Conservation (phyloP, 2,797 vertebrate genomes). For the Loris lydekkerianus region DNA sequence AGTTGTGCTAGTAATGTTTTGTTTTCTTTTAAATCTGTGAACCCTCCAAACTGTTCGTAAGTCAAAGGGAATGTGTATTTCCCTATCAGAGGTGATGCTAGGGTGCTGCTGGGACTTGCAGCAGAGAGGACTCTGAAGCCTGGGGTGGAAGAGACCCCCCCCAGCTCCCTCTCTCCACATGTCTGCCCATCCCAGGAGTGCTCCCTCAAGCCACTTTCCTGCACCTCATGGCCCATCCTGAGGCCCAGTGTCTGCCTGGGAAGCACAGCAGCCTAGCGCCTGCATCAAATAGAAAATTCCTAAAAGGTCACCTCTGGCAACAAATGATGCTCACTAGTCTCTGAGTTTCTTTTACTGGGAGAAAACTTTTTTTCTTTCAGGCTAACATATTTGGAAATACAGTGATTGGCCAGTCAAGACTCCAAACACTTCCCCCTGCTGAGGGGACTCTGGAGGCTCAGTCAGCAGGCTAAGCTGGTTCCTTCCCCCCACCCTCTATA, state of each 20-base stretch:
- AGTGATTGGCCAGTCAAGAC: not conserved
- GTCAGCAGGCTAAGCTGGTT: accelerated
- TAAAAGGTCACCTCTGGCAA: not conserved
- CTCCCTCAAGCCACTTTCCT: too few relatives aligned
- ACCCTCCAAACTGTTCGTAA: not conserved
- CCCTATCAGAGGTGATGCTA: too few relatives aligned
- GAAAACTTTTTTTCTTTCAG: not conserved
- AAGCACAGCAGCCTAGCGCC: not conserved
- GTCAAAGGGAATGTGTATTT: accelerated
- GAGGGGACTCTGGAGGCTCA: not conserved
- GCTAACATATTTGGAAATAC: not conserved
- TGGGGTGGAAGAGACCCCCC: too few relatives aligned
- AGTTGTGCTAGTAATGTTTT: not conserved
- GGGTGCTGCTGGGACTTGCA: not conserved
- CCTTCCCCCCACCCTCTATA: not conserved
- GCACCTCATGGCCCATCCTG: accelerated
- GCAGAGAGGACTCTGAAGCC: not conserved
- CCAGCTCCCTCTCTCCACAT: accelerated
- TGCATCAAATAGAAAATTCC: not conserved
- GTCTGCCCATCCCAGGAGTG: not conserved
- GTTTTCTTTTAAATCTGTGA: not conserved
- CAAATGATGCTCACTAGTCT: not conserved
- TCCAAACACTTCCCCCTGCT: not conserved
- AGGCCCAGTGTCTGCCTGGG: not conserved
- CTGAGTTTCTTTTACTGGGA: conserved; percentile 6